phyloP scores from a whole-genome alignment of 2,797 vertebrate genomes.

The Gallinago nigripennis region DNA sequence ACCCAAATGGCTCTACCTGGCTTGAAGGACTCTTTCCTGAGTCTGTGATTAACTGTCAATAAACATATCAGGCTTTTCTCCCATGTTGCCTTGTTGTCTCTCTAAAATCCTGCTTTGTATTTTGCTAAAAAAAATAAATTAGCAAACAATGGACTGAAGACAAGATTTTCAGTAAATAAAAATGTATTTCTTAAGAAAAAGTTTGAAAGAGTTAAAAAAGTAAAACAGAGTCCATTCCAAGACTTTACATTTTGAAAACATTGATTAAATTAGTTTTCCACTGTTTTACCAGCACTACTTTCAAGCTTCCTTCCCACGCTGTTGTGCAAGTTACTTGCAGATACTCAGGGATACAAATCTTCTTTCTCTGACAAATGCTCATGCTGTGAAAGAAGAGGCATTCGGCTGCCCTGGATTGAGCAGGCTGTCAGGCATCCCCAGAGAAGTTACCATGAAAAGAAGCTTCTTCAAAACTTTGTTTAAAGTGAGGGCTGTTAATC shows the following conservation, averaged over 20 bases:
- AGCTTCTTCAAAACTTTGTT: slow-evolving; percentile 36
- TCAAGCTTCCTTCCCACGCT: slow-evolving; percentile 54
- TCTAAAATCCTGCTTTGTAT: neutral
- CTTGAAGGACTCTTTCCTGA: neutral
- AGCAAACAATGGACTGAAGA: neutral
- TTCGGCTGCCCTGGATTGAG: neutral
- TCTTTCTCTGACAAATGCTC: slow-evolving; percentile 26
- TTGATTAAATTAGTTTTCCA: slow-evolving; percentile 45
- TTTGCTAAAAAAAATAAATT: neutral
- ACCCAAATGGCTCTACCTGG: neutral
- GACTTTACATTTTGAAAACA: slow-evolving; percentile 50
- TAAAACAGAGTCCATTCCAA: neutral
- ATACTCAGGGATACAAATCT: neutral
- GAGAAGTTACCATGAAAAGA: neutral
- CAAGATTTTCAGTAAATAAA: neutral
- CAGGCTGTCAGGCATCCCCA: neutral
- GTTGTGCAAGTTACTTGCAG: slow-evolving; percentile 37
- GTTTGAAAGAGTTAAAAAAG: neutral
- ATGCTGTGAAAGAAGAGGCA: slow-evolving; percentile 15
- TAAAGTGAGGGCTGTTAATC: slow-evolving; percentile 36
- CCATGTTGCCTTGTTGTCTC: neutral
- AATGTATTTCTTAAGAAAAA: neutral
- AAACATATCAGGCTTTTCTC: neutral
- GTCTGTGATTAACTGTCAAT: neutral
- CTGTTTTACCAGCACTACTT: slow-evolving; percentile 51